phyloP scores from a whole-genome alignment of 2,888 invertebrate genomes.

The Empis livida region DNA sequence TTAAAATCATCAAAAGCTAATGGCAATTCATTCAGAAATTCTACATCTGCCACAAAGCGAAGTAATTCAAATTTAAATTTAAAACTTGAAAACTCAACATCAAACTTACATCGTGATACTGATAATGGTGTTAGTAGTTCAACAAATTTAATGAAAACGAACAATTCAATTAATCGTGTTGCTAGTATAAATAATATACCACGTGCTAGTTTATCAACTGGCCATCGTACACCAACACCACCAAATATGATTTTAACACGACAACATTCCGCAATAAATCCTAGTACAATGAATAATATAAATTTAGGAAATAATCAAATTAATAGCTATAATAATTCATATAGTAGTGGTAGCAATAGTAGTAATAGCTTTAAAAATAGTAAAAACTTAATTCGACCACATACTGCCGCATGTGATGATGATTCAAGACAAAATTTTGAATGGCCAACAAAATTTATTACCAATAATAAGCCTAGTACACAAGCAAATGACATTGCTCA shows the following conservation, averaged over 20 bases:
- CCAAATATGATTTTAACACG: constrained; percentile 9
- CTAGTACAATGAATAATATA: constrained; percentile 6
- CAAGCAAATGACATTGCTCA: neutral
- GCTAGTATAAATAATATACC: constrained; percentile 33
- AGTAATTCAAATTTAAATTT: constrained; percentile 32
- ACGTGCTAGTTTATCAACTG: constrained; percentile 26
- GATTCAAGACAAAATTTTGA: constrained; percentile 13
- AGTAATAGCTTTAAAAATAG: constrained; percentile 15
- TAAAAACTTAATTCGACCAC: constrained; percentile 17
- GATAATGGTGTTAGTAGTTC: constrained; percentile 1
- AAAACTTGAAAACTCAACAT: constrained; percentile 23
- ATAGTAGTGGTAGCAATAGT: constrained; percentile 9
- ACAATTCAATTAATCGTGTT: neutral
- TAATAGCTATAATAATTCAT: constrained; percentile 11
- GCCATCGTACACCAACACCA: constrained; percentile 5
- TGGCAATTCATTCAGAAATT: neutral
- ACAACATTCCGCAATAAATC: constrained; percentile 6
- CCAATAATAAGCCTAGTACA: neutral
- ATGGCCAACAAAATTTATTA: constrained; percentile 12
- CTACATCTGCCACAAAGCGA: constrained; percentile 20
- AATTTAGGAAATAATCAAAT: constrained; percentile 3
- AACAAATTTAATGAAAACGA: constrained; percentile 1
- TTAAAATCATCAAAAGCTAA: constrained; percentile 18
- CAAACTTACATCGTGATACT: constrained; percentile 11
- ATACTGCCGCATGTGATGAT: constrained; percentile 20